These are phyloP conservation scores for Tinamus guttatus DNA, from an alignment of 2,113 vertebrate genomes.

Conservation along the genomic window DNA sequence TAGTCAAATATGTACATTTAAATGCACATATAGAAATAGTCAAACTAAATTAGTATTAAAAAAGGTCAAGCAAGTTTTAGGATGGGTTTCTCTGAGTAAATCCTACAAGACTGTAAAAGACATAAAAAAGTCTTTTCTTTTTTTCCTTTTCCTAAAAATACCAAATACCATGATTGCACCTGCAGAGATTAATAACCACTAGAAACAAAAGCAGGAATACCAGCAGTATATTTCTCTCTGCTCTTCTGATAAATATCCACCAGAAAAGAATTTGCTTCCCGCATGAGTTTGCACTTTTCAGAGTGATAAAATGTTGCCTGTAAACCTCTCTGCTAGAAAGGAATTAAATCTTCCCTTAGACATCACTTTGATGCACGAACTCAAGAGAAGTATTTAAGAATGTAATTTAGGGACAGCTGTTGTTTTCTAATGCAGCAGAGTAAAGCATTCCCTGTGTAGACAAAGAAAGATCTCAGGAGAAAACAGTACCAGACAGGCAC, in stretches of 20 bases:
- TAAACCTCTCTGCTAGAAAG: background rate
- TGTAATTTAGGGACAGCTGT: background rate
- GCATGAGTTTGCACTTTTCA: background rate
- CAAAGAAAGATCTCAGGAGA: background rate
- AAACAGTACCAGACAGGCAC: background rate
- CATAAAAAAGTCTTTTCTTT: background rate
- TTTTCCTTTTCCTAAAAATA: background rate
- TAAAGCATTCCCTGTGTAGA: background rate
- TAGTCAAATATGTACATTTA: too few species aligned
- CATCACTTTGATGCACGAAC: background rate
- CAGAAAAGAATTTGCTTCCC: background rate
- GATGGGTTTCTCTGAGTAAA: background rate
- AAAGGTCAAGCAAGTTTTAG: background rate
- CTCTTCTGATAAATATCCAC: background rate
- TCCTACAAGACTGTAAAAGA: background rate
- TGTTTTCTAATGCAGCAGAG: background rate
- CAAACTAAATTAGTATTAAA: background rate
- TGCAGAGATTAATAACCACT: background rate
- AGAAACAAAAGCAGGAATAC: background rate
- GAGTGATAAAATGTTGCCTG: background rate
- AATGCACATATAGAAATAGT: too few species aligned
- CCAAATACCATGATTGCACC: background rate
- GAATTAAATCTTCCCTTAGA: background rate
- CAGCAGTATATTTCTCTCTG: background rate
- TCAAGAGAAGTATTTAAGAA: background rate